Evolutionary conservation across 2,113 vertebrate species (phyloP).

Genomic region (Abramis brama): DNA sequence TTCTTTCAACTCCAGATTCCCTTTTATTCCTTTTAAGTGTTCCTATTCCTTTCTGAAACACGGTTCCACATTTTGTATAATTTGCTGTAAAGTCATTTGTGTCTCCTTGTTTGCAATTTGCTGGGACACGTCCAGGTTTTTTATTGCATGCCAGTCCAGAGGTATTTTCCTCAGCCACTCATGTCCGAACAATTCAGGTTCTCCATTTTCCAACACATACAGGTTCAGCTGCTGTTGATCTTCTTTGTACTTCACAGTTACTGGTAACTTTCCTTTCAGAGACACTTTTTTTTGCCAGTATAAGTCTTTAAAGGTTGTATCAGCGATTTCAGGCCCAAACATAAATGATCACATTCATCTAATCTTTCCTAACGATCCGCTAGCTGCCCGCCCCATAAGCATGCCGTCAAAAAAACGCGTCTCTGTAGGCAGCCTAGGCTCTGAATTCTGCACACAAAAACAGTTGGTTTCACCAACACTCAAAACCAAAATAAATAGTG

Average conservation of each 20-base stretch:
- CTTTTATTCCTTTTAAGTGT: constrained; percentile 33
- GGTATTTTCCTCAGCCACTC: constrained; percentile 26
- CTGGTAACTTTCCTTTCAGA: background rate
- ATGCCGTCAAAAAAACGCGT: no score
- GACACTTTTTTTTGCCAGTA: constrained; percentile 23
- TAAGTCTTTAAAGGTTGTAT: no score
- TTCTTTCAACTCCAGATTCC: constrained; percentile 6
- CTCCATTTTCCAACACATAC: background rate
- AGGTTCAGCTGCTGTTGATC: constrained; percentile 13
- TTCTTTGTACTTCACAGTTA: background rate
- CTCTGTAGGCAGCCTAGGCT: no score
- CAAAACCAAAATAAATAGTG: no score
- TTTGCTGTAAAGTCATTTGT: background rate
- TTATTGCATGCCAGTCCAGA: constrained; percentile 33
- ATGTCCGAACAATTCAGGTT: background rate
- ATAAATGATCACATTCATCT: no score
- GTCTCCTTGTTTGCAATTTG: background rate
- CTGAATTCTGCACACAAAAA: no score
- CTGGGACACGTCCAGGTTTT: background rate
- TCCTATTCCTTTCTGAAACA: constrained; percentile 41
- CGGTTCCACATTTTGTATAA: background rate
- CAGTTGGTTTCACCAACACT: no score
- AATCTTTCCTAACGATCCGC: no score
- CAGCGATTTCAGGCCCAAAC: no score
- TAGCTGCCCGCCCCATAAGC: no score